phyloP scores from a whole-genome alignment of 2,797 vertebrate species.

The Ficedula albicollis region DNA sequence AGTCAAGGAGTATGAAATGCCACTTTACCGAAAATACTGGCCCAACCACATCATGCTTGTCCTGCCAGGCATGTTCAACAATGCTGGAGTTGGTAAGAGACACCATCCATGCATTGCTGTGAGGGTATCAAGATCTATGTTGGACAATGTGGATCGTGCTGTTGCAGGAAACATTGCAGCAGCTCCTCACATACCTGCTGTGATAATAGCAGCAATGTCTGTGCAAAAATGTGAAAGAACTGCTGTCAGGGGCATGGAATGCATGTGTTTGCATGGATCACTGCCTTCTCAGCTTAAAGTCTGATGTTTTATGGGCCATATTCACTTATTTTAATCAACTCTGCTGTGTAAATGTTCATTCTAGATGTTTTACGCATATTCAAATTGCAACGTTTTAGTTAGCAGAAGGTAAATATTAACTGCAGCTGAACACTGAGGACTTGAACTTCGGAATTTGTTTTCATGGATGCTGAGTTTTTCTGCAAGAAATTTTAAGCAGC shows the following conservation, averaged over 20 bases:
- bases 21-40: slow-evolving; percentile 96
- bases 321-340: neutral
- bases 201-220: neutral
- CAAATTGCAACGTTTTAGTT: neutral
- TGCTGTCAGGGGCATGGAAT: neutral
- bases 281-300: neutral
- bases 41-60: slow-evolving; percentile 98
- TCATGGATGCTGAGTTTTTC: neutral
- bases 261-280: neutral
- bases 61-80: slow-evolving; percentile 94
- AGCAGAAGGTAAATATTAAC: neutral
- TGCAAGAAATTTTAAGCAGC: neutral
- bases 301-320: neutral
- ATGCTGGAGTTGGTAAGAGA: slow-evolving; percentile 89
- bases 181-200: neutral
- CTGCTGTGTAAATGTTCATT: neutral
- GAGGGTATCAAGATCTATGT: fast-evolving
- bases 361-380: neutral
- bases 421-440: neutral
- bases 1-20: slow-evolving; percentile 97
- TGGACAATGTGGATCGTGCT: neutral
- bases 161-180: neutral
- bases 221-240: neutral
- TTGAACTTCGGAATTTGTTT: neutral
- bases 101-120: neutral